phyloP scores from a whole-genome alignment of 1,140 invertebrate species.

The Magallana angulata region DNA sequence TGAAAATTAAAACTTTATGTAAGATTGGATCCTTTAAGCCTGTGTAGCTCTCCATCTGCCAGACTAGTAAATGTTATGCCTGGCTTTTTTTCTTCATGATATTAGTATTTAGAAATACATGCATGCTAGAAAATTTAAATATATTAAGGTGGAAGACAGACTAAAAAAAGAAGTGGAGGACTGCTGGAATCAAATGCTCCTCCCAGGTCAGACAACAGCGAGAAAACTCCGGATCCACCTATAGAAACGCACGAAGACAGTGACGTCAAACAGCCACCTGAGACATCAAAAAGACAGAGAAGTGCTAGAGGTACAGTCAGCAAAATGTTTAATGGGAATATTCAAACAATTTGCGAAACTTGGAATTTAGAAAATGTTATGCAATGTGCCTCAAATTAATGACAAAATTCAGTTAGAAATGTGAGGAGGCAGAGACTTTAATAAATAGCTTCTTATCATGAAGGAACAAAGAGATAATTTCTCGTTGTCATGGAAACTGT shows the following conservation, averaged over 20 bases:
- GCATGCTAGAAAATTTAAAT: neutral
- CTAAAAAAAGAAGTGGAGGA: neutral
- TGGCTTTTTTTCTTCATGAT: neutral
- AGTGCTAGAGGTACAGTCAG: neutral
- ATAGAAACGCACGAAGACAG: neutral
- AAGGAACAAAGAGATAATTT: neutral
- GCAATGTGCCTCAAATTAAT: neutral
- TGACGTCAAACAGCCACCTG: conserved; percentile 17
- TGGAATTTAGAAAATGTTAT: conserved; percentile 15
- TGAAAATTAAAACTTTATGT: neutral
- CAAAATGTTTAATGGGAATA: neutral
- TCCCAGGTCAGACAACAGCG: conserved; percentile 9
- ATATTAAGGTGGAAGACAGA: neutral
- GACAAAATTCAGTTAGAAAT: neutral
- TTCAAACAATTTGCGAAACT: neutral
- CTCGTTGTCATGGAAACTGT: too few relatives aligned
- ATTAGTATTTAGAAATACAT: too few relatives aligned
- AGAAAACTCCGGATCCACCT: neutral
- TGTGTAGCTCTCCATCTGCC: neutral
- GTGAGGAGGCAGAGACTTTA: neutral
- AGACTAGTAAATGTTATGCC: neutral
- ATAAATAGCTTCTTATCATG: neutral
- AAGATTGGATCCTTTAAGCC: neutral
- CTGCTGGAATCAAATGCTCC: neutral
- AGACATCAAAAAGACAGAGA: conserved; percentile 7